Base-by-base conservation (phyloP, 2,797 vertebrate genomes). In the Pteronotus mesoamericanus region DNA sequence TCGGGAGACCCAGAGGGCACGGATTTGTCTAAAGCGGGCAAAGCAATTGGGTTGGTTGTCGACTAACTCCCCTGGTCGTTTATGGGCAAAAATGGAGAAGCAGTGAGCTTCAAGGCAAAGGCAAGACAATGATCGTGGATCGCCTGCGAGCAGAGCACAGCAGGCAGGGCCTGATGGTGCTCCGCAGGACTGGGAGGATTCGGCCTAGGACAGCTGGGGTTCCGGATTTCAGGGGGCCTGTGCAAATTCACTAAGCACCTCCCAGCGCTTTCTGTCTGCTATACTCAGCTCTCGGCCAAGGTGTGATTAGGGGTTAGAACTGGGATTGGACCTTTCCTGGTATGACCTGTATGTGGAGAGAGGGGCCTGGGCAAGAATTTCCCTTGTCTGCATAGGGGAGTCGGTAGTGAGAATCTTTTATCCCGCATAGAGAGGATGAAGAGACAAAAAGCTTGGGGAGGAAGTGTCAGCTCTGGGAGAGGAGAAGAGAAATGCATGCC, bases 1-100 rank as follows among this genome's bases (percentile, higher is more conserved):
- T n/a, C 7, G 3, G 69, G 83, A 80, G 61, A 16, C 53, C 4
- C 1, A 4, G 68, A n/a, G 8, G 37, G 29, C 66, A n/a, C 86
- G 46, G 77, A 59, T 97, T 98, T 97, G 96, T 97, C 97, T 71
- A 79, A 97, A 97, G 96, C 97, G 95, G 97, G 96, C 92, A 89
- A 34, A 89, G 78, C 44, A 32, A 24, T 44, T 19, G 5, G 21
- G 75, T 51, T 94, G 86, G 42, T 96, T 92, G 64, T 86, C 94
- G 79, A 5, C 64, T 57, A 24, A 57, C 44, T 46, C 46, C 46
- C 59, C 16, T 2, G 24, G 46, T 89, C 29, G 34, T 34, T 86
- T 42, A 24, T n/a, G 71, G 59, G 69, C 46, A 32, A 46, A 68
- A 82, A 39, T 34, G 69, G 44, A 94, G 84, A 83, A 42, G 8